phyloP scores from a whole-genome alignment of 2,888 invertebrate genomes.

The Cryptus armator region DNA sequence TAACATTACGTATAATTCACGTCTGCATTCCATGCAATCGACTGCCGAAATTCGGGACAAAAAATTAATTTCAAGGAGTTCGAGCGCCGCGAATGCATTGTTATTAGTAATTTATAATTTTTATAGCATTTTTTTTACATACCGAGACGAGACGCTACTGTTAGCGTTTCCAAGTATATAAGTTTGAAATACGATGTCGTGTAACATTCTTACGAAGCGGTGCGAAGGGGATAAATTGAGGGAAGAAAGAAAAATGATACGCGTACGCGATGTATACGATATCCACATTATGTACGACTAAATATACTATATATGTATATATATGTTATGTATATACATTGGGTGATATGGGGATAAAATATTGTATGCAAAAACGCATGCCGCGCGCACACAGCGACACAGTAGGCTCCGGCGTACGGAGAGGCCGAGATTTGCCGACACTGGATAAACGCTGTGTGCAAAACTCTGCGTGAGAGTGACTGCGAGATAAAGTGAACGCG shows the following conservation, averaged over 20 bases:
- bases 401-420: neutral
- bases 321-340: neutral
- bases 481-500: slow-evolving; percentile 17
- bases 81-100: neutral
- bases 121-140: neutral
- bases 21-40: too few species aligned
- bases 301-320: neutral
- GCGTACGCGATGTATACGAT: neutral
- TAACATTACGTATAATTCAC: too few species aligned
- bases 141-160: neutral
- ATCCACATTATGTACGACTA: neutral
- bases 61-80: too few species aligned
- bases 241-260: slow-evolving; percentile 11
- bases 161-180: neutral
- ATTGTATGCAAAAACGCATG: slow-evolving; percentile 30
- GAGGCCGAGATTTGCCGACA: slow-evolving; percentile 46
- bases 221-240: slow-evolving; percentile 2
- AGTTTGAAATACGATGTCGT: neutral
- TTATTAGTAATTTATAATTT: neutral
- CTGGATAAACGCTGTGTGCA: slow-evolving; percentile 30
- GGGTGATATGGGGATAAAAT: neutral
- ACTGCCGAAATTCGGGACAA: too few species aligned
- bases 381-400: neutral
- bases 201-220: slow-evolving; percentile 10
- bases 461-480: slow-evolving; percentile 8